Conservation (phyloP, 2,113 vertebrate genomes). For the Prunella fulvescens region DNA sequence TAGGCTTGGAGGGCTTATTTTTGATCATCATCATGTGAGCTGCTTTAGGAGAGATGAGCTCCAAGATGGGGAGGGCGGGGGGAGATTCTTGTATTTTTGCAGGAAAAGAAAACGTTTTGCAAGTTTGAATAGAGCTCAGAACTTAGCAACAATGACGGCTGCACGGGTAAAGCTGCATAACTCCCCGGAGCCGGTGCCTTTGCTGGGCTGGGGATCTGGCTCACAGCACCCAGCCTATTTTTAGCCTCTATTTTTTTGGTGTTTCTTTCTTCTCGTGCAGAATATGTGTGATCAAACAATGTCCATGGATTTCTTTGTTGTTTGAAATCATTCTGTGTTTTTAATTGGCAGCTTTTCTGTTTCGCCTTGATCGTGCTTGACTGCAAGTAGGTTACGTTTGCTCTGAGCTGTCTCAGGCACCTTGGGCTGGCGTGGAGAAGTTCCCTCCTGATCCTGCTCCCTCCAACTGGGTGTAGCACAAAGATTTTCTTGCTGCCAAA, state of each 20-base stretch:
- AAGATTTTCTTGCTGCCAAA: not conserved
- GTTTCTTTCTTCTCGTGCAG: not conserved
- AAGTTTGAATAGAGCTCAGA: conserved; percentile 45
- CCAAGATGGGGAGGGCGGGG: not conserved
- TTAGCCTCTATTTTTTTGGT: not conserved
- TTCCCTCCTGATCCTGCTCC: not conserved
- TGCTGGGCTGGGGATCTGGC: not conserved
- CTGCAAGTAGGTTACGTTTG: conserved; percentile 3
- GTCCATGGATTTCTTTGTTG: conserved; percentile 32
- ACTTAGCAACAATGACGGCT: not conserved
- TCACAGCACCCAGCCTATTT: conserved; percentile 31
- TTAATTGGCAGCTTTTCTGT: conserved; percentile 27
- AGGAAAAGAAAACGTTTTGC: conserved; percentile 28
- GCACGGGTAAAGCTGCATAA: not conserved
- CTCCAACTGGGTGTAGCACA: not conserved
- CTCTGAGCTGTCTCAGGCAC: not conserved
- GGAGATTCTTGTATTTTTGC: not conserved
- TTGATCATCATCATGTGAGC: conserved; percentile 55
- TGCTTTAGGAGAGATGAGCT: conserved; percentile 58
- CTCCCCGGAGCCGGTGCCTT: not conserved
- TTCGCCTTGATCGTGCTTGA: not conserved
- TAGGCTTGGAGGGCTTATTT: conserved; percentile 63
- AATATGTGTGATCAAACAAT: conserved; percentile 2
- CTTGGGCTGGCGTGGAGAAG: not conserved
- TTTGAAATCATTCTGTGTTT: not conserved